Base-by-base conservation (phyloP, 1,140 invertebrate species). In the Aphaenogaster floridana region DNA sequence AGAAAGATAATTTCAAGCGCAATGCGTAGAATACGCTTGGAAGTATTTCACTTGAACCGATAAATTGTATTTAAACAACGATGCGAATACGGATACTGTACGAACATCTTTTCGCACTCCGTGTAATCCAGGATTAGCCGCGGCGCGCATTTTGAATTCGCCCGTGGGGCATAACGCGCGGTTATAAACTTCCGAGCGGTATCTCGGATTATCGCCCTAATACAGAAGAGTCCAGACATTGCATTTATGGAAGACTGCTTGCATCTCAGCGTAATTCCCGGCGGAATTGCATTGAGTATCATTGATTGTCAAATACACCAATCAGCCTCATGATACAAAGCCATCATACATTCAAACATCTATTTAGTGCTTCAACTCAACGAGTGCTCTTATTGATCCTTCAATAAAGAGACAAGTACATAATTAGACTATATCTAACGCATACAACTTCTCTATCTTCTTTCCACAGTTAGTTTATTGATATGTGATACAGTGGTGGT, bases 71-170 rank as follows among this genome's bases (percentile, higher is more conserved):
- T 84, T 84, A 84, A 84, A 74, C 54, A 71, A 48, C 69, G 54
- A 39, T 61, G 54, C 68, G 66, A 72, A 48, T 61, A 28, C 17
- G 21, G 54, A 50, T 83, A 39, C 28, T 48, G 68, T 42, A 13
- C 42, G 54, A 76, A 84, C 80, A 84, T 84, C 80, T 84, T 84
- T 84, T 61, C 69, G 80, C 80, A 84, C 80, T 84, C 42, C 69
- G 28, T 84, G 80, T 84, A 84, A 84, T 74, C 80, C 34, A 42
- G 45, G 80, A 84, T 84, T 76, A 84, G 69, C 57, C 69, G 80
- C 28, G 42, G 28, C 71, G 80, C 57, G 80, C 80, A 84, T 76
- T 84, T 84, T 84, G 69, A 84, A 74, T 84, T 76, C 80, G 69
- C 42, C 69, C 42, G 42, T 13, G 42, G 69, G 42, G 68, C 68